These are phyloP conservation scores for Metridium senile DNA, from an alignment of 92 coral and sea anemone genomes.

Conservation along the genomic window DNA sequence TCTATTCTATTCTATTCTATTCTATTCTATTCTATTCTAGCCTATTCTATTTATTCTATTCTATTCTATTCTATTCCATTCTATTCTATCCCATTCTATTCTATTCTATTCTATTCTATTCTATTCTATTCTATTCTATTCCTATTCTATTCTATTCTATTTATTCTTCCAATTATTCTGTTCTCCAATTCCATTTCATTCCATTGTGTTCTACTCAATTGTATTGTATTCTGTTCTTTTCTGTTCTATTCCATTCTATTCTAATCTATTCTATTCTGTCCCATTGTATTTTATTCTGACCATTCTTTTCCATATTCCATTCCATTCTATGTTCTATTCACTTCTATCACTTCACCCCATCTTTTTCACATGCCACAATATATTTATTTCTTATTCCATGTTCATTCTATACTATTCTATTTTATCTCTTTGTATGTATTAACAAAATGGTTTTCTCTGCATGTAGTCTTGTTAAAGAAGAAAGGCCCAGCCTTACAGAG, in stretches of 20 bases:
- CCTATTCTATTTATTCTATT: not conserved
- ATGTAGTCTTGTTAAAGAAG: conserved; percentile 87
- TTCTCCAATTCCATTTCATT: not conserved
- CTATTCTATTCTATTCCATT: not conserved
- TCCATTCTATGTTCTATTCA: not conserved
- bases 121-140: not conserved
- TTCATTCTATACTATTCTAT: not conserved
- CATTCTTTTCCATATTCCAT: not conserved
- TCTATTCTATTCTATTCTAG: no score
- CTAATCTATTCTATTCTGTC: no score
- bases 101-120: not conserved
- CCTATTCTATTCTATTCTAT: not conserved
- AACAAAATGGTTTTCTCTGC: not conserved
- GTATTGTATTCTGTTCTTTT: no score
- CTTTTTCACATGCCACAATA: not conserved
- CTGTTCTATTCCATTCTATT: not conserved
- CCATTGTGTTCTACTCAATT: no score
- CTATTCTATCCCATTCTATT: not conserved
- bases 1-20: not conserved
- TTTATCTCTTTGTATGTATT: no score
- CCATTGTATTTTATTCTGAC: no score
- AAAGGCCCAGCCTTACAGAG: conserved; percentile 71
- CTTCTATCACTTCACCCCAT: not conserved
- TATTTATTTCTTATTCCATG: not conserved
- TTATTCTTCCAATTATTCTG: not conserved